Conservation (phyloP, 2,113 vertebrate species). For the Balaenoptera acutorostrata region DNA sequence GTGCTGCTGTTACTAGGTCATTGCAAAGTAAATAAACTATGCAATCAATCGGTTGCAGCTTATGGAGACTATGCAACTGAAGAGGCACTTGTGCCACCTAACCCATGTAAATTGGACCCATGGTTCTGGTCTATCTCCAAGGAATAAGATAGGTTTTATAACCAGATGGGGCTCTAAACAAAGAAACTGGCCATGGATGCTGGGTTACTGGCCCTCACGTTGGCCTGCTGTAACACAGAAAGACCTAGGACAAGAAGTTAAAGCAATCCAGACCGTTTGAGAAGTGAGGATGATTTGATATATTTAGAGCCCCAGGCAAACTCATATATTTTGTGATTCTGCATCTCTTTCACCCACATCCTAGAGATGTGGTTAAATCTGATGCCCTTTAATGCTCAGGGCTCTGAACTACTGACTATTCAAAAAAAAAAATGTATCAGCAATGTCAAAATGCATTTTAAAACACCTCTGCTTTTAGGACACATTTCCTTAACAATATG, state of each 20-base stretch:
- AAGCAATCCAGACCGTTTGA: neutral
- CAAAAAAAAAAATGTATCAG: neutral
- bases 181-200: neutral
- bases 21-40: neutral
- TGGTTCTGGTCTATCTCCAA: slow-evolving; percentile 43
- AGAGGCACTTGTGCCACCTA: neutral
- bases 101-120: neutral
- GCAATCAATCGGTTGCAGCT: neutral
- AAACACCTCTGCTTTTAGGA: neutral
- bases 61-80: neutral
- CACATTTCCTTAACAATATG: neutral
- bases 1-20: neutral
- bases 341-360: neutral
- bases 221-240: neutral
- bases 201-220: neutral
- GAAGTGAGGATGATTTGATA: neutral
- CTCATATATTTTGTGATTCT: neutral
- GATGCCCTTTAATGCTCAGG: neutral
- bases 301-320: neutral
- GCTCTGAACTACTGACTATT: neutral
- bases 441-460: neutral
- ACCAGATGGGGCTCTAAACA: slow-evolving; percentile 31
- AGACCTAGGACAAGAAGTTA: neutral
- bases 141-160: slow-evolving; percentile 11
- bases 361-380: neutral